Evolutionary conservation across 2,113 vertebrate species (phyloP), one percentile per base, ranked within the genome.

Genomic region (Melanerpes formicivorus): DNA sequence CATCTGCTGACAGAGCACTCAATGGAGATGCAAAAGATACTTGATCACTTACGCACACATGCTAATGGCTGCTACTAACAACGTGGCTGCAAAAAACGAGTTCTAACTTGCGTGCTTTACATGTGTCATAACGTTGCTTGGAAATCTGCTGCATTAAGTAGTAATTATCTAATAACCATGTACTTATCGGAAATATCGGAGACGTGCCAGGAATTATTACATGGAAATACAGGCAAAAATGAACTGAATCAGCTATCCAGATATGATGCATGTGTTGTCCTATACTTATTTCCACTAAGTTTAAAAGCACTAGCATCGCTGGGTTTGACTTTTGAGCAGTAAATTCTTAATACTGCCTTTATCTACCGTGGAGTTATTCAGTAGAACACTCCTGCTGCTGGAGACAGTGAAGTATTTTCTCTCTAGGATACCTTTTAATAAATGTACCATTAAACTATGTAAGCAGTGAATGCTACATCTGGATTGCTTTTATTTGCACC

Each of bases 1-100:
- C 64, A 22, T 90, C 72, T 94, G 94, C 94, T 97, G 95, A 96
- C 95, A 89, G 87, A 89, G 94, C 90, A 91, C 87, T 96, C 95
- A 88, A 74, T 90, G 88, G 75, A 96, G 93, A 95, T 90, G 79
- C 80, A 91, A 55, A 66, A 94, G 91, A 95, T 91, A 96, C 54
- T 29, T 70, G 92, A 94, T 95, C 85, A 30, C 93, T 94, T 93
- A 77, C 5, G 95, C 50, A 91, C 89, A 89, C 87, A 92, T 52
- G 79, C 50, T 94, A 96, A 94, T 93, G 78, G 84, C 21, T 50
- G 63, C 80, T 85, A 84, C 55, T 59, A 95, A 91, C 65, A 76
- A 83, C 42, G 74, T 22, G 70, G 77, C 78, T 89, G 80, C 85
- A 89, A 84, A 93, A 95, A 96, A 96, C 59, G 71, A 77, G 95